phyloP scores from a whole-genome alignment of 2,113 vertebrate genomes.

The Laterallus jamaicensis region DNA sequence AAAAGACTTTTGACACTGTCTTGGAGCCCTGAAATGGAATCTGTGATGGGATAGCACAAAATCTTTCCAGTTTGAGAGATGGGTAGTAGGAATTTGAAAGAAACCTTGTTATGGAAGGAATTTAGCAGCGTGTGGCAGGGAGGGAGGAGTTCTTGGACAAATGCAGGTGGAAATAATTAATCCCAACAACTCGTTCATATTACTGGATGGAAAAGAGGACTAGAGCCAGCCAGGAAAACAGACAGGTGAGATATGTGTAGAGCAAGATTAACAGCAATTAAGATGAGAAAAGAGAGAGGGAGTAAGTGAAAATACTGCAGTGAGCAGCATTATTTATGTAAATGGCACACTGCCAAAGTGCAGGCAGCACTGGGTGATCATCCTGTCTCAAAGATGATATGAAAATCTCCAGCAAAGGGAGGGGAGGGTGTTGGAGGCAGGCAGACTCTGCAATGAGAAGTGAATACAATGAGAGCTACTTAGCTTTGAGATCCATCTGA shows the following conservation, averaged over 20 bases:
- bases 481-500: background rate
- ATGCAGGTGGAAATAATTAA: background rate
- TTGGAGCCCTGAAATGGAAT: background rate
- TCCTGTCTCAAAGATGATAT: background rate
- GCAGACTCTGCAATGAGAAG: background rate
- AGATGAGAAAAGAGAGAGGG: background rate
- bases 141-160: background rate
- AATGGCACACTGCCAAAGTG: background rate
- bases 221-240: background rate
- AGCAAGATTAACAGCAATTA: background rate
- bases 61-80: background rate
- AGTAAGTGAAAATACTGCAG: slow-evolving; percentile 5
- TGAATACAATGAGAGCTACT: background rate
- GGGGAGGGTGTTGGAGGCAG: background rate
- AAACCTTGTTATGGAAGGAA: background rate
- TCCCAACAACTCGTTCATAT: background rate
- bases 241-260: background rate
- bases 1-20: background rate
- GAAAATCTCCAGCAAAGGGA: background rate
- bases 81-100: background rate
- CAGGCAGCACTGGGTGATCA: background rate
- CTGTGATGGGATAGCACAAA: background rate
- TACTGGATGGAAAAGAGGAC: background rate
- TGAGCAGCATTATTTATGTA: slow-evolving; percentile 2
- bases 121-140: background rate